Conservation (phyloP, 2,888 invertebrate species). For the Busseola fusca region DNA sequence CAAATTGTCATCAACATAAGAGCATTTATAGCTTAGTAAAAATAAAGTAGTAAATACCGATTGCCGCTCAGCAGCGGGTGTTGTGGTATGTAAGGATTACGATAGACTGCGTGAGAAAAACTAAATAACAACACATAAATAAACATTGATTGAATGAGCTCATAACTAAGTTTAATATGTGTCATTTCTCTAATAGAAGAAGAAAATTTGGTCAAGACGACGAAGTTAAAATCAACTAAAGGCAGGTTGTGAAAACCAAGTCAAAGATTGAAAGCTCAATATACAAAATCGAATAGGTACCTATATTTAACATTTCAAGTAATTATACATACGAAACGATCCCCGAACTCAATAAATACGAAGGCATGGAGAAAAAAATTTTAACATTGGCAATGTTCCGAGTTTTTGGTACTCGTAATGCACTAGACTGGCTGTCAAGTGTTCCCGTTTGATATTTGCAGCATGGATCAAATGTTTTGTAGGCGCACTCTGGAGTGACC, state of each 20-base stretch:
- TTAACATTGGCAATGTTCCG: slow-evolving; percentile 76
- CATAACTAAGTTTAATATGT: not conserved
- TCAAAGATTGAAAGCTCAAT: not conserved
- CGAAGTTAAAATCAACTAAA: not conserved
- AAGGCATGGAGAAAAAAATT: slow-evolving; percentile 63
- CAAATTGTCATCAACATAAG: slow-evolving; percentile 31
- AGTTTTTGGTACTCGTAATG: slow-evolving; percentile 67
- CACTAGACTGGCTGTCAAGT: slow-evolving; percentile 65
- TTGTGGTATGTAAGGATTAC: slow-evolving; percentile 31
- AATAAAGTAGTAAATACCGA: slow-evolving; percentile 37
- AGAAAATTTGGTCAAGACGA: not conserved
- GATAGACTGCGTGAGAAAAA: not conserved
- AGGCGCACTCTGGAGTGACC: slow-evolving; percentile 34
- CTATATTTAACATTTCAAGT: slow-evolving; percentile 17
- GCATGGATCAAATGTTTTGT: slow-evolving; percentile 56
- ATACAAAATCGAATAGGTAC: not conserved
- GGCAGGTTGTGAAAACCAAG: not conserved
- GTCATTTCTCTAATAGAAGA: not conserved
- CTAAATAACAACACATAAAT: slow-evolving; percentile 9
- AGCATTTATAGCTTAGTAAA: slow-evolving; percentile 15
- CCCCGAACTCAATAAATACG: slow-evolving; percentile 32
- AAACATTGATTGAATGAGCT: not conserved
- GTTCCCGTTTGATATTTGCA: slow-evolving; percentile 61
- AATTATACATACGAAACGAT: slow-evolving; percentile 37
- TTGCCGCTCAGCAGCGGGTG: not conserved